Conservation (phyloP, 2,888 invertebrate species). For the Lasioglossum figueresi region DNA sequence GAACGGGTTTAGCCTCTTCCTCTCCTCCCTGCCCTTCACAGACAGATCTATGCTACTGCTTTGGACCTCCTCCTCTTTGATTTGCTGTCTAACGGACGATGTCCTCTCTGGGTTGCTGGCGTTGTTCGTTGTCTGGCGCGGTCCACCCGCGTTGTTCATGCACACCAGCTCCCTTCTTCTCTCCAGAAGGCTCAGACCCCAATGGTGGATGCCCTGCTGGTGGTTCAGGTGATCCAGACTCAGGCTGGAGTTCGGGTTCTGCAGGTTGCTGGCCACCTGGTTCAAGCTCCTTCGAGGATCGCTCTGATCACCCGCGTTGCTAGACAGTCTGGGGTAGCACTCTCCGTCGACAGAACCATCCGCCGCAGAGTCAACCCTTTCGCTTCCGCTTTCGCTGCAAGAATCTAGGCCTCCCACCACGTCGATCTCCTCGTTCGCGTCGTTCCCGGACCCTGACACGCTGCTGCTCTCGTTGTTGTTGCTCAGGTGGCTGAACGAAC, state of each 20-base stretch:
- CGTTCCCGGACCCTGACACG: constrained; percentile 82
- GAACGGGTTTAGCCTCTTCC: constrained; percentile 92
- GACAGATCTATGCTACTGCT: constrained; percentile 82
- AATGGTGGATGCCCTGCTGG: constrained; percentile 81
- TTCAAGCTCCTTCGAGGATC: constrained; percentile 74
- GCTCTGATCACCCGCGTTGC: constrained; percentile 80
- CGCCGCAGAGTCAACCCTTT: constrained; percentile 84
- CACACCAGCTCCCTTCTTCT: constrained; percentile 84
- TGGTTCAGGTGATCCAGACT: constrained; percentile 78
- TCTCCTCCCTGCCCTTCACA: constrained; percentile 86
- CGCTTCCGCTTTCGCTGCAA: constrained; percentile 88
- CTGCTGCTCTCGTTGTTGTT: constrained; percentile 82
- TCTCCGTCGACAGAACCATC: constrained; percentile 87
- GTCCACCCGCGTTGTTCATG: constrained; percentile 64
- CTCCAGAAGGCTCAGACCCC: constrained; percentile 83
- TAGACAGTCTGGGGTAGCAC: constrained; percentile 84
- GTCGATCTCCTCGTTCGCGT: constrained; percentile 87
- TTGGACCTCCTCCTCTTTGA: constrained; percentile 80
- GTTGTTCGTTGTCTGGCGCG: constrained; percentile 70
- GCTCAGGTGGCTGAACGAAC: constrained; percentile 77
- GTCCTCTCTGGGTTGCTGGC: constrained; percentile 37
- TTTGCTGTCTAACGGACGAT: constrained; percentile 49
- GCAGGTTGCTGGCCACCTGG: constrained; percentile 62
- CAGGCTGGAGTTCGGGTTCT: constrained; percentile 72
- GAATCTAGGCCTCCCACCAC: constrained; percentile 92